Evolutionary conservation across 2,888 invertebrate species (phyloP).

Genomic region (Escarpia spicata): DNA sequence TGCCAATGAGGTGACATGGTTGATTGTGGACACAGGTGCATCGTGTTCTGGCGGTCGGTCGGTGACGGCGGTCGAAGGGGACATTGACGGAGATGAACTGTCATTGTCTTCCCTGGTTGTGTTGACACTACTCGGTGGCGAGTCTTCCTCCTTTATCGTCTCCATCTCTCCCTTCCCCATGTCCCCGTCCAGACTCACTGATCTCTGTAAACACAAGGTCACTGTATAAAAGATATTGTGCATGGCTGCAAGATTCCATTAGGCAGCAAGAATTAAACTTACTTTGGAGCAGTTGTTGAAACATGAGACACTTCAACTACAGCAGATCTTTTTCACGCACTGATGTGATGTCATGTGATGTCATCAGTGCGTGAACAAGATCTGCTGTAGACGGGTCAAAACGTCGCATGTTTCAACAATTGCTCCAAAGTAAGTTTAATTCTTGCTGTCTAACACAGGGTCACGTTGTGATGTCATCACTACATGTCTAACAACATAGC

Average conservation of each 20-base stretch:
- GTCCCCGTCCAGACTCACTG: not conserved
- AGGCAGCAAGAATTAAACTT: no score
- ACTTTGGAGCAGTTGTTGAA: no score
- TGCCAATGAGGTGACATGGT: not conserved
- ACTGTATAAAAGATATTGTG: no score
- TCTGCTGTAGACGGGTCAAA: no score
- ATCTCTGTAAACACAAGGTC: not conserved
- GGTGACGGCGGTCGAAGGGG: not conserved
- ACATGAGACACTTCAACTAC: no score
- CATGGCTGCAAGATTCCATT: no score
- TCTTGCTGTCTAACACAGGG: not conserved
- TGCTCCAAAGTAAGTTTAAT: no score
- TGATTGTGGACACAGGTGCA: not conserved
- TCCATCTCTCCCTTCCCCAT: conserved; percentile 55
- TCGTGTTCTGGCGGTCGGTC: not conserved
- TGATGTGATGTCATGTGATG: no score
- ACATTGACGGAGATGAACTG: not conserved
- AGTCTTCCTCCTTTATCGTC: conserved; percentile 62
- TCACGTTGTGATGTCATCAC: not conserved
- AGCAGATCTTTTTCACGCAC: no score
- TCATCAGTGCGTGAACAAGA: no score
- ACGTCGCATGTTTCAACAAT: no score
- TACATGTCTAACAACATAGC: not conserved
- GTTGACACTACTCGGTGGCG: conserved; percentile 48
- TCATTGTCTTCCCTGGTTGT: conserved; percentile 28